phyloP scores from a whole-genome alignment of 2,113 vertebrate genomes.

The Syngnathus floridae region DNA sequence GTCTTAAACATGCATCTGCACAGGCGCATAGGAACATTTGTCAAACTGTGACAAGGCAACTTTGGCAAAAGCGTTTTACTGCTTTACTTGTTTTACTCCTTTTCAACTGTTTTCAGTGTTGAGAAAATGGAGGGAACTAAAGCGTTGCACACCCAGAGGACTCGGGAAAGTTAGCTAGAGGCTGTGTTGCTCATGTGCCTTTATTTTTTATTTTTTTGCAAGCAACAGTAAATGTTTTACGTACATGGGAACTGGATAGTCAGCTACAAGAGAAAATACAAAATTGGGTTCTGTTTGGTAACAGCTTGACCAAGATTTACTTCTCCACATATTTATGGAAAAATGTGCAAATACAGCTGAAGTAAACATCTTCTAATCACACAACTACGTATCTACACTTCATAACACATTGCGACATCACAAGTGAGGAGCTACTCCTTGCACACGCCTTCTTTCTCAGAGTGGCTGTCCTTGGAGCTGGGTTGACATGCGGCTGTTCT shows the following conservation, averaged over 20 bases:
- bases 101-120: slow-evolving; percentile 48
- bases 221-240: background rate
- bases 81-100: slow-evolving; percentile 27
- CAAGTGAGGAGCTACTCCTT: too few species aligned
- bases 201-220: slow-evolving; percentile 2
- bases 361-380: too few species aligned
- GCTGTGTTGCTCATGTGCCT: slow-evolving; percentile 14
- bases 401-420: too few species aligned
- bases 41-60: slow-evolving; percentile 49
- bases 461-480: too few species aligned
- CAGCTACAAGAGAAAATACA: background rate
- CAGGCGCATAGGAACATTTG: slow-evolving; percentile 16
- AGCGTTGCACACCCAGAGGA: slow-evolving; percentile 35
- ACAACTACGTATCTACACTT: too few species aligned
- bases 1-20: slow-evolving; percentile 7
- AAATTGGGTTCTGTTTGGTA: background rate
- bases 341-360: background rate
- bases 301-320: background rate
- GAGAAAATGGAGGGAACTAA: slow-evolving; percentile 34
- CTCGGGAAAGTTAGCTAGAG: slow-evolving; percentile 31
- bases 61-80: slow-evolving; percentile 41
- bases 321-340: background rate
- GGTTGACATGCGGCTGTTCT: too few species aligned
- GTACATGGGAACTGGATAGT: background rate
- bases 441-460: too few species aligned